Conservation (phyloP, 2,797 vertebrate species). For the Argyrosomus regius region DNA sequence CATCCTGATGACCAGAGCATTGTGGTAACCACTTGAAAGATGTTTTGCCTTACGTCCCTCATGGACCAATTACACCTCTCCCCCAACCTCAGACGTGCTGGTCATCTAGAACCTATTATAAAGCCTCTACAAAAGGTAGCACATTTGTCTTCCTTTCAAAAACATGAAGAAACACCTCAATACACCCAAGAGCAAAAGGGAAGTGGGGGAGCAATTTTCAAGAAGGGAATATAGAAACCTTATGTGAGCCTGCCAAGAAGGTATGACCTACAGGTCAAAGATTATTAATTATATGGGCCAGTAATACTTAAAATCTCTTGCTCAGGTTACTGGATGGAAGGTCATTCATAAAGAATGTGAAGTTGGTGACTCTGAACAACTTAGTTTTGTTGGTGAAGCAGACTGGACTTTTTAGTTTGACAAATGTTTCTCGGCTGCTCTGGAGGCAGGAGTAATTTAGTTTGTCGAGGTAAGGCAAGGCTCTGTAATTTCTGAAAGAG, state of each 20-base stretch:
- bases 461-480: constrained; percentile 1
- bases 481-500: neutral
- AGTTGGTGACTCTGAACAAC: neutral
- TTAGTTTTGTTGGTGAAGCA: neutral
- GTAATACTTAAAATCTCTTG: constrained; percentile 11
- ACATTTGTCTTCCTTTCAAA: constrained; percentile 49
- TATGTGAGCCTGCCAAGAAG: neutral
- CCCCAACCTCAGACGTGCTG: constrained; percentile 30
- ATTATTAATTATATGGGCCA: neutral
- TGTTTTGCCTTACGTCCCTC: constrained; percentile 58
- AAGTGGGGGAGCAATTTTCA: constrained; percentile 10
- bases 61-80: constrained; percentile 69
- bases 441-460: neutral
- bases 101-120: constrained; percentile 47
- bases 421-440: neutral
- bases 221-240: constrained; percentile 2
- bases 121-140: constrained; percentile 14
- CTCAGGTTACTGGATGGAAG: constrained; percentile 35
- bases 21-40: constrained; percentile 55
- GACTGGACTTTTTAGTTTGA: neutral
- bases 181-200: neutral
- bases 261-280: neutral
- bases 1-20: constrained; percentile 60
- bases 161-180: constrained; percentile 27
- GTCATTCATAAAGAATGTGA: constrained; percentile 28